Evolutionary conservation across 2,797 vertebrate species (phyloP), one percentile per base, ranked within the genome.

Genomic region (Sebastes matsubarae): DNA sequence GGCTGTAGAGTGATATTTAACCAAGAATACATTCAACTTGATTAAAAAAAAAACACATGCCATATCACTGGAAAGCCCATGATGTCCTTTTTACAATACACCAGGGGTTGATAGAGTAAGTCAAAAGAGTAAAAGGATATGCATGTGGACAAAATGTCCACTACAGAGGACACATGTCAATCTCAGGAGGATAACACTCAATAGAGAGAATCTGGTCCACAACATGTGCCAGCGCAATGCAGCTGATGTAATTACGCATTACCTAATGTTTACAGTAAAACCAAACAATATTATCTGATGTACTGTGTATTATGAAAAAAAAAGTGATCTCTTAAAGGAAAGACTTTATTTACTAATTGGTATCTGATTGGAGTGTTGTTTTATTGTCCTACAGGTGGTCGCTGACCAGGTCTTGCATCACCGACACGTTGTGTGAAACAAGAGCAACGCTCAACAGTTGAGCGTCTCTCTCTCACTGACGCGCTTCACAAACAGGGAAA

Each of bases 401-500:
- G 18, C 61, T 74, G 66, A 72, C 46, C 22, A 34, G n/a, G 30
- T 77, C 77, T 57, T 25, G 12, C 29, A 30, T 71, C 81, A 83
- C 46, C 22, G 58, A 64, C 84, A 36, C 58, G 34, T 13, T 67
- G 72, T 71, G 69, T 71, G 69, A 68, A 83, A 83, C 38, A 71
- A 72, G 57, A 70, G 18, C 57, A 58, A 58, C 7, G 75, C 67
- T 86, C 86, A 90, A 87, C 83, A 82, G 84, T 80, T 89, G 82
- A 85, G 59, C 46, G 38, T 42, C 13, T 14, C 7, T 68, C 60
- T 80, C 69, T 78, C 7, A 61, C 27, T 18, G 70, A 75, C 38
- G 72, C 80, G 75, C 46, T 75, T 80, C 86, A 72, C 75, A 81
- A 86, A 90, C 88, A 89, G 67, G 68, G 83, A 85, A 87, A 90